Conservation (phyloP, 1,140 invertebrate species). For the Reticulitermes speratus region DNA sequence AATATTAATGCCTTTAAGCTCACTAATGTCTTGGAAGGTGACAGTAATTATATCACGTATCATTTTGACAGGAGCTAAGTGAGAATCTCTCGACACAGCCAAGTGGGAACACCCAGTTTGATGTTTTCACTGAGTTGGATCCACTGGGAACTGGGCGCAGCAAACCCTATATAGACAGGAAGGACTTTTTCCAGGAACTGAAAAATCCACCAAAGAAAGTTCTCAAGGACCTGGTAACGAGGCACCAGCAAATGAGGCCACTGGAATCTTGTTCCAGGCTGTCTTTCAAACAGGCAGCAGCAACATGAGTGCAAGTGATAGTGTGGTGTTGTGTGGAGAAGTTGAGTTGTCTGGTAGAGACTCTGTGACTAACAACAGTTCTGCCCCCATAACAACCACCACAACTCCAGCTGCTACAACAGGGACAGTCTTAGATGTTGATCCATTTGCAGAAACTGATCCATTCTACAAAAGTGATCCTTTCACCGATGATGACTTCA, state of each 20-base stretch:
- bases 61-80: background rate
- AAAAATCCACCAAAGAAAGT: conserved; percentile 91
- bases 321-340: background rate
- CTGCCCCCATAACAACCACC: background rate
- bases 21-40: too few species aligned
- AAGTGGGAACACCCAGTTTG: conserved; percentile 51
- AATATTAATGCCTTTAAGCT: too few species aligned
- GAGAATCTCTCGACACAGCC: conserved; percentile 31
- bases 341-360: background rate
- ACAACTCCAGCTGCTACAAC: background rate
- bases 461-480: conserved; percentile 65
- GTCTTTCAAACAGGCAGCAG: conserved; percentile 38
- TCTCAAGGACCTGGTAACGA: conserved; percentile 71
- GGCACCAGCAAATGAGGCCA: conserved; percentile 35
- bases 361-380: background rate
- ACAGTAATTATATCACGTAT: background rate
- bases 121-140: conserved; percentile 90
- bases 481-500: conserved; percentile 57
- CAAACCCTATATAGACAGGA: conserved; percentile 90
- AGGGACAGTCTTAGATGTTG: conserved; percentile 41
- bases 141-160: conserved; percentile 84
- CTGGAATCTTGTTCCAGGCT: conserved; percentile 41
- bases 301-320: conserved; percentile 15
- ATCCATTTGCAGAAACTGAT: conserved; percentile 71
- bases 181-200: conserved; percentile 91